These are phyloP conservation scores for Ptychochromis oligacanthus DNA, from an alignment of 2,113 vertebrate genomes.

Conservation along the genomic window DNA sequence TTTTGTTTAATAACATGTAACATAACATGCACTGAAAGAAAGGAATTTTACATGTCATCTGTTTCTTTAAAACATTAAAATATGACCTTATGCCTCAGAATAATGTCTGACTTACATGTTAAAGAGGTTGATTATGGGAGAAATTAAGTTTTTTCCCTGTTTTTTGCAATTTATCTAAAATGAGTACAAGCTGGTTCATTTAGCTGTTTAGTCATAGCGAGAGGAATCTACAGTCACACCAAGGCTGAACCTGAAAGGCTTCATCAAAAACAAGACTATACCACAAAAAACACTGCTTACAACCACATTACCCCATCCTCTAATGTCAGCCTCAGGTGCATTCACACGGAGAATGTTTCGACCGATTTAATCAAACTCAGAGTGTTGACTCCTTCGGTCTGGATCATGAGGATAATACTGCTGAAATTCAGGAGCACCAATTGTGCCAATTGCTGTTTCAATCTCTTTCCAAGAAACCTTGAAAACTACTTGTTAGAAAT, in stretches of 20 bases:
- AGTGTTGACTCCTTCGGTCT: background rate
- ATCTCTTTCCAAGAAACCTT: slow-evolving; percentile 8
- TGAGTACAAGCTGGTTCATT: background rate
- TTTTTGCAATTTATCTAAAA: background rate
- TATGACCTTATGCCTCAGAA: background rate
- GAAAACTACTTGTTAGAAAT: background rate
- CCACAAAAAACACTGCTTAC: background rate
- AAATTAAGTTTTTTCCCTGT: background rate
- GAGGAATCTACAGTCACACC: background rate
- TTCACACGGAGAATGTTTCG: background rate
- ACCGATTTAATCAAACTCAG: slow-evolving; percentile 29
- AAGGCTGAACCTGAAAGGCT: slow-evolving; percentile 14
- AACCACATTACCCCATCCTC: background rate
- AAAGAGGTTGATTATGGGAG: background rate
- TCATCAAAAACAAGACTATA: background rate
- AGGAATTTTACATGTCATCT: too few species aligned
- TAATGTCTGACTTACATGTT: background rate
- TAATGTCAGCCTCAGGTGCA: background rate
- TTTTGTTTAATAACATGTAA: slow-evolving; percentile 9
- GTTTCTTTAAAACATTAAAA: background rate
- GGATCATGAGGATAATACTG: slow-evolving; percentile 3
- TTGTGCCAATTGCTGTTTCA: background rate
- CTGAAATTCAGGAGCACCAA: background rate
- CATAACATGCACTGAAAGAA: background rate
- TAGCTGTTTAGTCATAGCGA: background rate